Evolutionary conservation across 2,888 invertebrate genomes (phyloP), one percentile per base, ranked within the genome.

Genomic region (Palloptera scutellata): DNA sequence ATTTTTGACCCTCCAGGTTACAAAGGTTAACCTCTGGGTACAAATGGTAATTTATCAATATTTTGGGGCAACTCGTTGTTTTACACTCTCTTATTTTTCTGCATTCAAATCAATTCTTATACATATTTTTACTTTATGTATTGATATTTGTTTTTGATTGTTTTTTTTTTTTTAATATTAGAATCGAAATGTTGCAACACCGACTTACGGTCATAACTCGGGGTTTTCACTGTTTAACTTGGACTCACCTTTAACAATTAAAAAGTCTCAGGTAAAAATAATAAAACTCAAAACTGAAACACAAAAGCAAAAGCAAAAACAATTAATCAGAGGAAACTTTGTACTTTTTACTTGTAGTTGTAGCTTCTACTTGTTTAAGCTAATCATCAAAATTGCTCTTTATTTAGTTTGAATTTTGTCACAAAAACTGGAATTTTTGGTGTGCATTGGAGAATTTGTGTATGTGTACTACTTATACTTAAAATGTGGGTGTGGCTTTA

Each of bases 121-220:
- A 64, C 40, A 70, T 63, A 43, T 41, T 45, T 41, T 10, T 52
- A 65, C 5, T 67, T 67, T 68, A 67, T 68, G 58, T 53, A 61
- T 45, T 57, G 72, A 74, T 64, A 73, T 75, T 74, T 74, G 70
- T 73, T 74, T 79, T 74, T 65, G 41, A 57, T 30, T 53, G 10
- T 62, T 62, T 74, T 70, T 70, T 51, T 48, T 52, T 68, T 51
- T 62, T 59, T 66, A 48, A 61, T 65, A 59, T 71, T 75, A 84
- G 84, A 84, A 80, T 76, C 84, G 81, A 79, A 84, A 83, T 82
- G 80, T 83, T 78, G 78, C 83, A 75, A 80, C 83, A 73, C 79
- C 84, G 69, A 81, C 81, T 72, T 83, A 81, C 77, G 84, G 84
- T 71, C 79, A 83, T 77, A 80, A 80, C 72, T 74, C 77, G 77